Evolutionary conservation across 2,797 vertebrate species (phyloP), one percentile per base, ranked within the genome.

Genomic region (Xiphophorus birchmanni): DNA sequence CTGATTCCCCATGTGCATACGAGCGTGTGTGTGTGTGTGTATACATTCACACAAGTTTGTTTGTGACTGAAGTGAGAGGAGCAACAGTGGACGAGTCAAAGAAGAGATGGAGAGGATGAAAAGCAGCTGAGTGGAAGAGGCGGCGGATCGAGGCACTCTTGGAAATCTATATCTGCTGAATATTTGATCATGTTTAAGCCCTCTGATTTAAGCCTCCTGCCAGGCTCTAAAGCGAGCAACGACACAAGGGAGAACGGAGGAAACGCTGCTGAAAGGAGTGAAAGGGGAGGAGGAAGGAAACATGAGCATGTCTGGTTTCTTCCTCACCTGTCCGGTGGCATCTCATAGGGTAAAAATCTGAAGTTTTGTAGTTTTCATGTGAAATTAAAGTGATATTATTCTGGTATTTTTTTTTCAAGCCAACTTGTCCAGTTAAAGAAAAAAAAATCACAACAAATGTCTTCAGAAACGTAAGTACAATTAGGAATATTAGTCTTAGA

Each of bases 111-210:
- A 73, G 80, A 58, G 77, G 80, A 80, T 83, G 48, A 82, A 80
- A 86, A 84, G 80, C 84, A 81, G 88, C 81, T 82, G 80, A 85
- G 82, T 88, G 84, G 86, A 91, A 87, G 87, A 91, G 90, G 83
- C 58, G 78, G 76, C 84, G 86, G 89, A 94, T 85, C 80, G 73
- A 87, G 91, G 87, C 92, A 94, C 89, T 90, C 80, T 21, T 89
- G 90, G 91, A 94, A 92, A 95, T 95, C 93, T 90, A 93, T 94
- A 94, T 90, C 91, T 91, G 92, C 91, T 95, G 94, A 95, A 95
- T 95, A 93, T 95, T 94, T 94, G 92, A 95, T 93, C 82, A 90
- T 79, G 94, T 93, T 92, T 89, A 94, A 94, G 91, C 90, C 91
- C 79, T 89, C 82, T 86, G 91, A 93, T 93, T 90, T 85, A 90